Conservation (phyloP, 2,888 invertebrate genomes). For the Leistus spinibarbis region DNA sequence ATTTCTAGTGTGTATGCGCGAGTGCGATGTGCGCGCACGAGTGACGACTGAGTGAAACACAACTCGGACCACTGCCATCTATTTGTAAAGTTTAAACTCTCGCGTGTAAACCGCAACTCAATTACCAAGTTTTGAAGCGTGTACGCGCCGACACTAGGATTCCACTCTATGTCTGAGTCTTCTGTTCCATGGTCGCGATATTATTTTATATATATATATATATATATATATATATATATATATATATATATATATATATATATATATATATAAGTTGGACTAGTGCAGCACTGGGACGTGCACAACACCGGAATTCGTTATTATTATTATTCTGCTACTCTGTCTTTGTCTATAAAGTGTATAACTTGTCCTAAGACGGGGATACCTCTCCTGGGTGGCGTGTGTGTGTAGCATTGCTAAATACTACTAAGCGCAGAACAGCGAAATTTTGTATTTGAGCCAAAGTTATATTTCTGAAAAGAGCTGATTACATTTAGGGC, state of each 20-base stretch:
- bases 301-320: neutral
- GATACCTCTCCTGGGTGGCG: too few species aligned
- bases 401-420: too few species aligned
- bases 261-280: neutral
- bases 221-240: neutral
- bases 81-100: conserved; percentile 44
- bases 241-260: neutral
- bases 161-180: neutral
- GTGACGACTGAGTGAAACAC: neutral
- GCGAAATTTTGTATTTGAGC: too few species aligned
- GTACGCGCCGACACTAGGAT: neutral
- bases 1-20: too few species aligned
- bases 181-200: neutral
- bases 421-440: too few species aligned
- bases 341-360: too few species aligned
- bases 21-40: neutral
- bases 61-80: conserved; percentile 16
- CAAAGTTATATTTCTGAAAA: too few species aligned
- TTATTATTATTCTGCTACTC: too few species aligned
- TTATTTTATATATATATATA: neutral
- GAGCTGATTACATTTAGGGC: too few species aligned
- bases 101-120: conserved; percentile 49
- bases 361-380: too few species aligned
- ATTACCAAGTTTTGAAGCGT: conserved; percentile 48
- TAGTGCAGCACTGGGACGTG: conserved; percentile 6